A percentile compares a stretch with the other conserved stretches of the same genome.
Evolutionary conservation across 1,140 invertebrate genomes (phyloP).

Genomic region (Drosophila chauvacae): DNA sequence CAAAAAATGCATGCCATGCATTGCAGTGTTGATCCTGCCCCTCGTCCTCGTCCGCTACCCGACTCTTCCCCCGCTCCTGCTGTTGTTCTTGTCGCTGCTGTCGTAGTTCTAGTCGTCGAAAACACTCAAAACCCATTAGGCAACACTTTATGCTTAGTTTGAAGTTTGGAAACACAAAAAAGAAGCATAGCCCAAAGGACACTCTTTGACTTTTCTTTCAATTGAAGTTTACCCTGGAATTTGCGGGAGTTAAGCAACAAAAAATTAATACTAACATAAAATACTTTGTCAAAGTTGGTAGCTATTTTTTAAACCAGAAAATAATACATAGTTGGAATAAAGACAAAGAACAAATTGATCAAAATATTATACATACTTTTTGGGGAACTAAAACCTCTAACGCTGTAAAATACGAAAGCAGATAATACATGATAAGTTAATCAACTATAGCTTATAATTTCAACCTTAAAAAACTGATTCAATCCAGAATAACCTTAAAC

Average conservation of each 20-base stretch:
- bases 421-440: not conserved
- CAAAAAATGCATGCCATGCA: constrained; percentile 69
- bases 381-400: too few species aligned
- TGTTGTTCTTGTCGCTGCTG: constrained; percentile 35
- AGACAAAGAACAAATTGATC: too few species aligned
- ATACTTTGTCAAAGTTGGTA: not conserved
- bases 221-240: not conserved
- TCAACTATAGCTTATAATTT: not conserved
- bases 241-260: not conserved
- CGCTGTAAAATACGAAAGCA: not conserved
- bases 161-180: constrained; percentile 61
- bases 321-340: too few species aligned
- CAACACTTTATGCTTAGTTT: constrained; percentile 82
- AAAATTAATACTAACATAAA: not conserved
- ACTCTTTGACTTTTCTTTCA: not conserved
- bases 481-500: not conserved
- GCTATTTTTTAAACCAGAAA: not conserved
- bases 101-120: constrained; percentile 67
- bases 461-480: not conserved
- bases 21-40: constrained; percentile 52
- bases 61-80: not conserved
- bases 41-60: constrained; percentile 2
- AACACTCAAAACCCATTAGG: constrained; percentile 83
- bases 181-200: constrained; percentile 9
- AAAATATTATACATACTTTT: not conserved